Percentiles rank a stretch among this genome's conserved stretches.
phyloP scores from a whole-genome alignment of 1,140 invertebrate genomes.

The Meloidogyne floridensis region DNA sequence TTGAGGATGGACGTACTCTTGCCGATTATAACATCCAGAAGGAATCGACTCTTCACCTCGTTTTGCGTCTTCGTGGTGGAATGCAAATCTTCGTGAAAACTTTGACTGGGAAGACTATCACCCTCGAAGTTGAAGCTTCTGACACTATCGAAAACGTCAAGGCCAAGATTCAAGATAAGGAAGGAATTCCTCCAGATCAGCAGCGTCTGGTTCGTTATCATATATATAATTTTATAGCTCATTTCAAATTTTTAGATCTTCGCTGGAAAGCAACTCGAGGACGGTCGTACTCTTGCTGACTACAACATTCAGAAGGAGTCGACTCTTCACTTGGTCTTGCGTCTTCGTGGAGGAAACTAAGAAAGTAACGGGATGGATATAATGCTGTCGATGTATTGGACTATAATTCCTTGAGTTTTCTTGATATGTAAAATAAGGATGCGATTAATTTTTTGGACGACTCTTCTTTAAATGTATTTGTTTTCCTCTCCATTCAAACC shows the following conservation, averaged over 20 bases:
- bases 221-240: neutral
- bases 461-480: no score
- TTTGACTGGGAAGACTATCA: slow-evolving; percentile 58
- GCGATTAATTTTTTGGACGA: neutral
- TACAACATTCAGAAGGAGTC: neutral
- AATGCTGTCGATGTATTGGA: neutral
- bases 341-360: slow-evolving; percentile 73
- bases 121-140: slow-evolving; percentile 68
- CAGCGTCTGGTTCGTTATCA: slow-evolving; percentile 63
- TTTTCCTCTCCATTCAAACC: no score
- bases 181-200: slow-evolving; percentile 70
- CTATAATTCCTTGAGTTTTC: neutral
- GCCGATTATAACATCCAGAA: neutral
- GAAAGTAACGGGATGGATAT: neutral
- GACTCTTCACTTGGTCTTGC: slow-evolving; percentile 69
- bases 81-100: slow-evolving; percentile 72
- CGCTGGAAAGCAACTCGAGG: slow-evolving; percentile 36
- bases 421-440: neutral
- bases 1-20: slow-evolving; percentile 20
- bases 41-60: slow-evolving; percentile 15
- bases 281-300: slow-evolving; percentile 16
- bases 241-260: neutral
- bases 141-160: slow-evolving; percentile 71
- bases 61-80: slow-evolving; percentile 77
- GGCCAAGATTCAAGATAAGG: slow-evolving; percentile 71